Evolutionary conservation across 2,888 invertebrate species (phyloP).

Genomic region (Scaptomyza parva): DNA sequence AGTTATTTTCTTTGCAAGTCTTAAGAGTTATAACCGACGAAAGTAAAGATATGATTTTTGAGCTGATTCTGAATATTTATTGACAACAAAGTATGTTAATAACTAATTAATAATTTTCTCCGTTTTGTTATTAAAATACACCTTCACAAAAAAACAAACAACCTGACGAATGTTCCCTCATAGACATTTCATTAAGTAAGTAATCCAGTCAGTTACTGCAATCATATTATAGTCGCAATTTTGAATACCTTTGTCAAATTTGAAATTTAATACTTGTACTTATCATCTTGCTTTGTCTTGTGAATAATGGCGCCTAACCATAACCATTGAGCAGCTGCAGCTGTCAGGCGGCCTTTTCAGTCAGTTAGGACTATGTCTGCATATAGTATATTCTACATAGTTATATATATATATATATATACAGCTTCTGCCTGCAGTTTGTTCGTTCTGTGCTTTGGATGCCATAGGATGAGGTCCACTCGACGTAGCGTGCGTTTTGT

Average conservation of each 20-base stretch:
- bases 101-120: too few species aligned
- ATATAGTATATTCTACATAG: neutral
- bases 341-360: conserved; percentile 33
- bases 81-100: too few species aligned
- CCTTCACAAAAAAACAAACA: too few species aligned
- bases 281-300: neutral
- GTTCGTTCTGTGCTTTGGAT: conserved; percentile 6
- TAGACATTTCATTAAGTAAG: neutral
- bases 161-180: neutral
- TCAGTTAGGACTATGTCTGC: conserved; percentile 5
- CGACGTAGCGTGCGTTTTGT: conserved; percentile 69
- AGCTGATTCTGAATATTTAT: too few species aligned
- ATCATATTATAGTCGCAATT: neutral
- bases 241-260: conserved; percentile 11
- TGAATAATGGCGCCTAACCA: conserved; percentile 36
- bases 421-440: neutral
- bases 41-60: too few species aligned
- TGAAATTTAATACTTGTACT: conserved; percentile 7
- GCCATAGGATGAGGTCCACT: conserved; percentile 38
- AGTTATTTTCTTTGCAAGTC: too few species aligned
- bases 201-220: neutral
- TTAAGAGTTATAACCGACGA: too few species aligned
- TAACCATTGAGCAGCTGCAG: conserved; percentile 43
- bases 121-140: too few species aligned
- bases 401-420: too few species aligned